phyloP scores from a whole-genome alignment of 2,888 invertebrate genomes.

The Orthosia cruda region DNA sequence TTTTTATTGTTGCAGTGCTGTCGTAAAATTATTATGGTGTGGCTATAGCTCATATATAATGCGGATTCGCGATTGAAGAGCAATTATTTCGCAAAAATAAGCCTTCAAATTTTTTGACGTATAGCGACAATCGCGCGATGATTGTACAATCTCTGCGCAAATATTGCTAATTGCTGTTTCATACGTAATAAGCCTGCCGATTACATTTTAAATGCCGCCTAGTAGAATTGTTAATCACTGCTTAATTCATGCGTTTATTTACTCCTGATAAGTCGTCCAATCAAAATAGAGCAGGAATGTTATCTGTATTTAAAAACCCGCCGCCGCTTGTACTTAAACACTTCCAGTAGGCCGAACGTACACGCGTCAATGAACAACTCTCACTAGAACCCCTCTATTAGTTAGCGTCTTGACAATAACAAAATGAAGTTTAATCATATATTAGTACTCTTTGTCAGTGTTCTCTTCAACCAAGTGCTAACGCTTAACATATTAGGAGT shows the following conservation, averaged over 20 bases:
- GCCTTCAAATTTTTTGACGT: too few relatives aligned
- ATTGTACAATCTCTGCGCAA: too few relatives aligned
- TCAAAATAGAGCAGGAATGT: slow-evolving; percentile 20
- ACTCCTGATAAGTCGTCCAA: slow-evolving; percentile 4
- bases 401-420: background rate
- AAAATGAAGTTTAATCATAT: slow-evolving; percentile 54
- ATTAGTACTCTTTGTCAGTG: slow-evolving; percentile 49
- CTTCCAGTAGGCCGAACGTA: slow-evolving; percentile 45
- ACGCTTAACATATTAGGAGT: slow-evolving; percentile 92
- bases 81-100: too few relatives aligned
- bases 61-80: too few relatives aligned
- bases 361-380: slow-evolving; percentile 5
- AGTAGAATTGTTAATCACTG: slow-evolving; percentile 13
- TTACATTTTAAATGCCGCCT: slow-evolving; percentile 9
- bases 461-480: slow-evolving; percentile 66
- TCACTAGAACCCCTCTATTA: background rate
- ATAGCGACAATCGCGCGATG: too few relatives aligned
- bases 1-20: too few relatives aligned
- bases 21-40: too few relatives aligned
- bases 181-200: too few relatives aligned
- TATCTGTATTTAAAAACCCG: slow-evolving; percentile 48
- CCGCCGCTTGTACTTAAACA: background rate
- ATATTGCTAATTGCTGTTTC: too few relatives aligned
- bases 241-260: background rate
- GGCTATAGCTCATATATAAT: too few relatives aligned